Percentiles rank a stretch among this genome's conserved stretches.
These are phyloP conservation scores for Neolamprologus variostigma DNA, from an alignment of 2,113 vertebrate species.

Conservation along the genomic window DNA sequence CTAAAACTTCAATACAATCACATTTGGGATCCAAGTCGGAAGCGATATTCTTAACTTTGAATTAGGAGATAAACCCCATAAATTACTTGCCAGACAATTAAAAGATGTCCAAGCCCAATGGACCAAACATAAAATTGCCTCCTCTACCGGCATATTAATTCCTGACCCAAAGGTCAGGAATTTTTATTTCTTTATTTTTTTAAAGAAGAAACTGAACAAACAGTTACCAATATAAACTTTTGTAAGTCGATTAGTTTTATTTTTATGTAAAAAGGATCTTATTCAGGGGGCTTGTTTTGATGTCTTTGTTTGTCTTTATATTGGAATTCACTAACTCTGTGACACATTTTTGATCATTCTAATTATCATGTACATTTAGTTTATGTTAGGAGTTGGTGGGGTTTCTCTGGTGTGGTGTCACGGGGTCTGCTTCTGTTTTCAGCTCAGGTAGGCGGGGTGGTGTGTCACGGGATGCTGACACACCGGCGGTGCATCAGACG, in stretches of 20 bases:
- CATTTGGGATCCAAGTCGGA: neutral
- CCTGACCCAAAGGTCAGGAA: neutral
- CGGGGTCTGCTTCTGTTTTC: too few species aligned
- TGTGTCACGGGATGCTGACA: too few species aligned
- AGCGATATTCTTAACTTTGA: neutral
- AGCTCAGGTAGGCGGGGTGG: too few species aligned
- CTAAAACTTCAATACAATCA: neutral
- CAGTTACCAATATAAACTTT: neutral
- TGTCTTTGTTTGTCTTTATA: neutral
- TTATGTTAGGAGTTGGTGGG: neutral
- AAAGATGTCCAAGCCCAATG: neutral
- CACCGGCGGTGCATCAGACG: too few species aligned
- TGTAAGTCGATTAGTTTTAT: neutral
- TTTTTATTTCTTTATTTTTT: accelerated
- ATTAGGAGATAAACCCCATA: neutral
- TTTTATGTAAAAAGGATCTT: neutral
- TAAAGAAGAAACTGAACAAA: neutral
- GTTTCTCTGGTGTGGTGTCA: too few species aligned
- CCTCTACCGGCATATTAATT: neutral
- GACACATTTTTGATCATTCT: neutral
- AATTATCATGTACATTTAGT: neutral
- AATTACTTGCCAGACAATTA: neutral
- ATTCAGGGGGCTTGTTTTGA: neutral
- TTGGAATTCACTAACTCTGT: neutral
- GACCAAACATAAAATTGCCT: neutral